Evolutionary conservation across 1,140 invertebrate species (phyloP).

Genomic region (Drosophila baimaii): DNA sequence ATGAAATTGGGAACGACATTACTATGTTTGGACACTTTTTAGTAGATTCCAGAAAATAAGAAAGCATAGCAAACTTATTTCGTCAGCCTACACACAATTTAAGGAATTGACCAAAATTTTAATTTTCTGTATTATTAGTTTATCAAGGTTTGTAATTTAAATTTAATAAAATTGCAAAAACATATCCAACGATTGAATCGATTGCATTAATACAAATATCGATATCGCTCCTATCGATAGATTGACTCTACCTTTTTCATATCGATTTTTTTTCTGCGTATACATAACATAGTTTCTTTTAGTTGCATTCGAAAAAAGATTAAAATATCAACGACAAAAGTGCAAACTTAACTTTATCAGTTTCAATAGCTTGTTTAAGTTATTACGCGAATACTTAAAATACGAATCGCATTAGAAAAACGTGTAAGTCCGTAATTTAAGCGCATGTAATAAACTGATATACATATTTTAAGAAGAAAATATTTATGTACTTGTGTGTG

Average conservation of each 20-base stretch:
- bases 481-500: constrained; percentile 13
- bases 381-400: not conserved
- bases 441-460: constrained; percentile 2
- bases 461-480: constrained; percentile 15
- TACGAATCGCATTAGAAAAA: not conserved
- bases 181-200: not conserved
- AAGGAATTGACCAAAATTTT: no score
- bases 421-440: constrained; percentile 11
- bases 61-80: no score
- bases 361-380: not conserved
- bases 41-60: no score
- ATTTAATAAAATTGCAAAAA: no score
- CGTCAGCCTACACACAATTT: no score
- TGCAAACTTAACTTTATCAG: not conserved
- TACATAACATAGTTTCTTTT: constrained; percentile 36
- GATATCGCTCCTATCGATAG: not conserved
- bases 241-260: not conserved
- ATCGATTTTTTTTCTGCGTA: constrained; percentile 35
- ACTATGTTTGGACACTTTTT: no score
- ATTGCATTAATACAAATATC: not conserved
- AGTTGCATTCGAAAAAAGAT: constrained; percentile 21
- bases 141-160: no score
- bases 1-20: no score
- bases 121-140: no score
- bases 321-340: constrained; percentile 1